A percentile compares a stretch with the other conserved stretches of the same genome.
Evolutionary conservation across 2,888 invertebrate genomes (phyloP).

Genomic region (Loripinus fragilis): DNA sequence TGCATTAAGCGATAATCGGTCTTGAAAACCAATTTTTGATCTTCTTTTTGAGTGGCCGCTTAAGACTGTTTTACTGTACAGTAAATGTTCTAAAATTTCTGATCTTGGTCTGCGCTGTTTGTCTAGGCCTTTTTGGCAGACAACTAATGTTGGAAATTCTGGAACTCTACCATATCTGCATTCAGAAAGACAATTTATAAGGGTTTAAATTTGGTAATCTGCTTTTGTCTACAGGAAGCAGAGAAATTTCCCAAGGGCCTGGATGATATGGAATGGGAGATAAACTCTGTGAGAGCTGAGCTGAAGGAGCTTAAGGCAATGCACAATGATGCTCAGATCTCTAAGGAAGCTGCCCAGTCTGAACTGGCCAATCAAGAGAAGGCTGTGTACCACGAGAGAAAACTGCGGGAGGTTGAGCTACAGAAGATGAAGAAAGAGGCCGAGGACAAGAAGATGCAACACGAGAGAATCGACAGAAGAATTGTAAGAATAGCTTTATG

Average conservation of each 20-base stretch:
- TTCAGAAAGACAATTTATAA: no score
- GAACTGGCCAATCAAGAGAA: slow-evolving; percentile 81
- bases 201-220: no score
- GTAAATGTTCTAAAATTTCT: no score
- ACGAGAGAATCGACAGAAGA: slow-evolving; percentile 82
- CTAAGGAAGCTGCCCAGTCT: slow-evolving; percentile 79
- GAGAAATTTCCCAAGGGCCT: slow-evolving; percentile 80
- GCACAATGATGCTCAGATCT: slow-evolving; percentile 81
- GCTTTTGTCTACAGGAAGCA: slow-evolving; percentile 80
- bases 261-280: slow-evolving; percentile 81
- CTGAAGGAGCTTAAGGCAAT: slow-evolving; percentile 80
- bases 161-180: no score
- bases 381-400: slow-evolving; percentile 78
- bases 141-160: no score
- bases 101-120: no score
- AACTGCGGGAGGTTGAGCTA: slow-evolving; percentile 82
- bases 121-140: no score
- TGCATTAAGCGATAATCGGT: no score
- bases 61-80: no score
- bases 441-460: slow-evolving; percentile 83
- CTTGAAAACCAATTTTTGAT: no score
- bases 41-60: no score
- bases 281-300: slow-evolving; percentile 75
- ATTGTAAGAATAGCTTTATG: slow-evolving; percentile 73
- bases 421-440: slow-evolving; percentile 83